Evolutionary conservation across 2,797 vertebrate genomes (phyloP).

Genomic region (Amblyopsis hoosieri): DNA sequence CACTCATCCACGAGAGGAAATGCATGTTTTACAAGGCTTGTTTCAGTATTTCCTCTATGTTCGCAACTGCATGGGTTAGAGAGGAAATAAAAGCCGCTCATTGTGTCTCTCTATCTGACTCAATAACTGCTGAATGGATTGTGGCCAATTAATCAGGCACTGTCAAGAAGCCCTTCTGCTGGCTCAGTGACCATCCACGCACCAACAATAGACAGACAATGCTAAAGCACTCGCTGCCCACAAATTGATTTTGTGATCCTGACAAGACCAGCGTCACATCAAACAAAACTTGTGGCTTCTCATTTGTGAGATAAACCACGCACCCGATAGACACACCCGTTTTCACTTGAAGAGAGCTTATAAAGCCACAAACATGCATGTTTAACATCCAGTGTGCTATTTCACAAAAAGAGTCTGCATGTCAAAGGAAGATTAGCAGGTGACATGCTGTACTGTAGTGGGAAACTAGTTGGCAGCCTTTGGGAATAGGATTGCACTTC

Average conservation of each 20-base stretch:
- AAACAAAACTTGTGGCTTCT: slow-evolving; percentile 50
- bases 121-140: slow-evolving; percentile 61
- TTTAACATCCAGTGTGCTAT: neutral
- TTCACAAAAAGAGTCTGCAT: slow-evolving; percentile 23
- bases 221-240: slow-evolving; percentile 52
- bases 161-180: slow-evolving; percentile 62
- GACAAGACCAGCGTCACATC: slow-evolving; percentile 38
- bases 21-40: slow-evolving; percentile 57
- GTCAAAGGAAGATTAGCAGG: slow-evolving; percentile 38
- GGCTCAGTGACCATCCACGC: slow-evolving; percentile 56
- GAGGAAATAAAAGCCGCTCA: slow-evolving; percentile 60
- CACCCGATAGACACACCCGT: slow-evolving; percentile 14
- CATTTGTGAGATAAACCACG: slow-evolving; percentile 16
- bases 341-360: slow-evolving; percentile 25
- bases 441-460: slow-evolving; percentile 16
- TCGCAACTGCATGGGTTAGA: slow-evolving; percentile 38
- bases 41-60: slow-evolving; percentile 46
- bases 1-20: slow-evolving; percentile 52
- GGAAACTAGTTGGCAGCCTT: slow-evolving; percentile 29
- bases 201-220: slow-evolving; percentile 58
- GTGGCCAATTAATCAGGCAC: slow-evolving; percentile 69
- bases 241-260: slow-evolving; percentile 59
- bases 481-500: slow-evolving; percentile 59
- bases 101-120: slow-evolving; percentile 70
- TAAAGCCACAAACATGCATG: neutral